Percentiles rank a stretch among this genome's conserved stretches.
These are phyloP conservation scores for Salvelinus sp. DNA, from an alignment of 2,113 vertebrate species.

Conservation along the genomic window DNA sequence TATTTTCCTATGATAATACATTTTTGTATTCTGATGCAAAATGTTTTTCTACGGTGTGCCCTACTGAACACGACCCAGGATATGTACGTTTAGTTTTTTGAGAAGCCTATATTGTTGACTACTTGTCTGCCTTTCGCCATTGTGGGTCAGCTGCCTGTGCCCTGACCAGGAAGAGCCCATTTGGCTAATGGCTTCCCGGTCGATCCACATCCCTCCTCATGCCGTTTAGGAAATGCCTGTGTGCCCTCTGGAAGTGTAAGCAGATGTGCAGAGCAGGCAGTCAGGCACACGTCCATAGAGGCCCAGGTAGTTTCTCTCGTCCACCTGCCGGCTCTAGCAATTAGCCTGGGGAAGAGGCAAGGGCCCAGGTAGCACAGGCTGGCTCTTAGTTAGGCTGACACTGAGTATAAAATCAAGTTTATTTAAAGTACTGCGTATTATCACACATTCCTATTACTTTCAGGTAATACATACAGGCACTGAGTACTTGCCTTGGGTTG, in stretches of 20 bases:
- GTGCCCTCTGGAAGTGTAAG: slow-evolving; percentile 76
- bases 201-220: slow-evolving; percentile 60
- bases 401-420: too few species aligned
- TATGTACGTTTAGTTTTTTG: too few species aligned
- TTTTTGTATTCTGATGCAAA: too few species aligned
- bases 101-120: not conserved
- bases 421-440: too few species aligned
- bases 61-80: too few species aligned
- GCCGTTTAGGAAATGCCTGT: slow-evolving; percentile 76
- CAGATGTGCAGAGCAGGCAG: slow-evolving; percentile 79
- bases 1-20: too few species aligned
- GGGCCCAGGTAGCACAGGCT: slow-evolving; percentile 1
- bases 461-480: slow-evolving; percentile 57
- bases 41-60: too few species aligned
- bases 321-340: too few species aligned
- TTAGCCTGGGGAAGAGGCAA: slow-evolving; percentile 28
- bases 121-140: not conserved
- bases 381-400: too few species aligned
- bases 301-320: slow-evolving; percentile 45
- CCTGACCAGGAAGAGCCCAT: slow-evolving; percentile 80
- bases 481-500: too few species aligned
- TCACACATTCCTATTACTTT: too few species aligned
- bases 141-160: slow-evolving; percentile 38
- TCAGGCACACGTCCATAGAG: too few species aligned
- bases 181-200: slow-evolving; percentile 83